phyloP scores from a whole-genome alignment of 2,797 vertebrate genomes.

The Sternotherus odoratus region DNA sequence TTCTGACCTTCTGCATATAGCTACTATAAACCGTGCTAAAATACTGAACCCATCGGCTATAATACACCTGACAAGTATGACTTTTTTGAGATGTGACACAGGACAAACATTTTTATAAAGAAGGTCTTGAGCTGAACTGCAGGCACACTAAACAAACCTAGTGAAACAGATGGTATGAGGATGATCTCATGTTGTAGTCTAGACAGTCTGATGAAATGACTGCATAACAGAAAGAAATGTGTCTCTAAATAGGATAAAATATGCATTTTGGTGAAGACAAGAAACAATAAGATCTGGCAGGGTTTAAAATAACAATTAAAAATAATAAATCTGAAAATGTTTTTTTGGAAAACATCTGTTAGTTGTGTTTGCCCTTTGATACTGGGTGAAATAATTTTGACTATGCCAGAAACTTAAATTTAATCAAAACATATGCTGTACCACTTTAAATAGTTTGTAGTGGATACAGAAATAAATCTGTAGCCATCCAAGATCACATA shows the following conservation, averaged over 20 bases:
- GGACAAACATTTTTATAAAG: background rate
- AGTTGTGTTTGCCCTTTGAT: background rate
- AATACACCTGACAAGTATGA: background rate
- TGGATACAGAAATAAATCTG: background rate
- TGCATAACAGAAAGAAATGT: constrained; percentile 7
- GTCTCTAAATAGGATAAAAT: background rate
- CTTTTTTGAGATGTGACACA: background rate
- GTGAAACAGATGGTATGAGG: constrained; percentile 29
- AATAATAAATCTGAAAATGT: background rate
- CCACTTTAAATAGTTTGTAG: too few species aligned
- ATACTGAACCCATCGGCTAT: background rate
- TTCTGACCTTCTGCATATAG: background rate
- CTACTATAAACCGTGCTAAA: background rate
- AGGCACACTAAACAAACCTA: constrained; percentile 23
- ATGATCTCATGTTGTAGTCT: constrained; percentile 56
- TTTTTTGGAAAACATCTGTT: background rate
- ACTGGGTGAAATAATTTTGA: background rate
- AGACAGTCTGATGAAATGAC: constrained; percentile 42
- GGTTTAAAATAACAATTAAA: background rate
- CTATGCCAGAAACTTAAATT: background rate
- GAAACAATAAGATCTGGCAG: background rate
- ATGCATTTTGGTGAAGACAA: constrained; percentile 12
- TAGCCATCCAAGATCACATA: background rate
- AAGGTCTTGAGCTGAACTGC: background rate
- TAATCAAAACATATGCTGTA: background rate